Evolutionary conservation across 2,797 vertebrate genomes (phyloP).

Genomic region (Acridotheres tristis): DNA sequence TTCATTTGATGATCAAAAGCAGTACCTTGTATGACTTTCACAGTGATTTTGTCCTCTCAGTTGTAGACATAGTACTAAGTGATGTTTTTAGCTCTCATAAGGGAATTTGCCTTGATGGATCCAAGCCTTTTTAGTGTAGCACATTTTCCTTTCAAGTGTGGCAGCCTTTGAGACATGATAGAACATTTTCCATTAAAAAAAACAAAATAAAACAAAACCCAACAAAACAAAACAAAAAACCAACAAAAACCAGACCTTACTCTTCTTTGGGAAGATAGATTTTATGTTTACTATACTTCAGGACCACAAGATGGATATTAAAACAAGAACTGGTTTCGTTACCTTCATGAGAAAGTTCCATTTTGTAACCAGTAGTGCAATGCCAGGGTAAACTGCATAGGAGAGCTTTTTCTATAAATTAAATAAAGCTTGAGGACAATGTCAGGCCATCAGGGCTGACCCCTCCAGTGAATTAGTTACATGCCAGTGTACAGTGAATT

Average conservation of each 20-base stretch:
- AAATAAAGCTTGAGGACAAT: neutral
- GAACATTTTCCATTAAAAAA: neutral
- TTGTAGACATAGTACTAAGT: neutral
- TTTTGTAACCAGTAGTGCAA: neutral
- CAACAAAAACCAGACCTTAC: neutral
- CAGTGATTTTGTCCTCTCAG: neutral
- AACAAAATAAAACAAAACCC: neutral
- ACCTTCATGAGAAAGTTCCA: neutral
- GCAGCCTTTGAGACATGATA: neutral
- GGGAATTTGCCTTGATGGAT: neutral
- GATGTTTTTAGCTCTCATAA: neutral
- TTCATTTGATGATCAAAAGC: slow-evolving; percentile 18
- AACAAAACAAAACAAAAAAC: neutral
- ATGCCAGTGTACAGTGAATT: too few species aligned
- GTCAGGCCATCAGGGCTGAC: neutral
- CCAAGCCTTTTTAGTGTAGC: neutral
- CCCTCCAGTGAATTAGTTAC: neutral
- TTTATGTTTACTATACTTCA: neutral
- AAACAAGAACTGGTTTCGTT: neutral
- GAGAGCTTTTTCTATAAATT: neutral
- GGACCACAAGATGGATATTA: neutral
- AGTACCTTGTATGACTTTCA: neutral
- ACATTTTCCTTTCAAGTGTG: neutral
- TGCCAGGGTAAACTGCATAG: neutral
- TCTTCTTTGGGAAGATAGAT: neutral